Conservation (phyloP, 2,113 vertebrate species). For the Callionymus lyra region DNA sequence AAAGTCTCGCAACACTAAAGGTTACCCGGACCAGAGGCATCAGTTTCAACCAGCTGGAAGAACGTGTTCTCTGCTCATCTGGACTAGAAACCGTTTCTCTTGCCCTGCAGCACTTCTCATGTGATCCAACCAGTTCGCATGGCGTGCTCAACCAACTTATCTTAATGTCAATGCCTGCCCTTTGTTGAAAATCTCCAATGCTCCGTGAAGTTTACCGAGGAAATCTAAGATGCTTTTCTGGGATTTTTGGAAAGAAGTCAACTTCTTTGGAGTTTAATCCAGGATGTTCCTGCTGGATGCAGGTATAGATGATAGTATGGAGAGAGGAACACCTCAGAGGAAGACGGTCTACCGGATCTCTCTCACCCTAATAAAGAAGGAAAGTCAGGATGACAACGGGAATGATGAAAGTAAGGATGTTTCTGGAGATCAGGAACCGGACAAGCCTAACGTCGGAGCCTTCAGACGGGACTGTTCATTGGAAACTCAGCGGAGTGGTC, state of each 20-base stretch:
- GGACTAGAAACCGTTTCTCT: conserved; percentile 8
- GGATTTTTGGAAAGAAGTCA: not conserved
- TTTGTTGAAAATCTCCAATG: not conserved
- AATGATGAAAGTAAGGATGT: conserved; percentile 4
- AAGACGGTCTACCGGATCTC: conserved; percentile 90
- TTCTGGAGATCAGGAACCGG: too few species aligned
- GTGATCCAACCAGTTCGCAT: not conserved
- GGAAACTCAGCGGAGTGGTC: conserved; percentile 41
- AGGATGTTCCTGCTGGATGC: conserved; percentile 82
- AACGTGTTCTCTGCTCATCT: conserved; percentile 31
- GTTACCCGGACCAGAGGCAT: too few species aligned
- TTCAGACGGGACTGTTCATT: conserved; percentile 40
- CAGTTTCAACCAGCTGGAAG: conserved; percentile 18
- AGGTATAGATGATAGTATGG: conserved; percentile 66
- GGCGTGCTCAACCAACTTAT: too few species aligned
- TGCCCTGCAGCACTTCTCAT: not conserved
- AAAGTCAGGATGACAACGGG: conserved; percentile 60
- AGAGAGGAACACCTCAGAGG: conserved; percentile 72
- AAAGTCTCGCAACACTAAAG: conserved; percentile 9
- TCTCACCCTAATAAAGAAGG: conserved; percentile 86
- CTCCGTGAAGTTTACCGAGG: not conserved
- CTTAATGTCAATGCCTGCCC: not conserved
- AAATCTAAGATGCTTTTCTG: not conserved
- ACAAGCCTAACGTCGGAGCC: conserved; percentile 36
- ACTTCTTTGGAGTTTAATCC: not conserved